phyloP scores from a whole-genome alignment of 2,113 vertebrate genomes.

The Clupea harengus region DNA sequence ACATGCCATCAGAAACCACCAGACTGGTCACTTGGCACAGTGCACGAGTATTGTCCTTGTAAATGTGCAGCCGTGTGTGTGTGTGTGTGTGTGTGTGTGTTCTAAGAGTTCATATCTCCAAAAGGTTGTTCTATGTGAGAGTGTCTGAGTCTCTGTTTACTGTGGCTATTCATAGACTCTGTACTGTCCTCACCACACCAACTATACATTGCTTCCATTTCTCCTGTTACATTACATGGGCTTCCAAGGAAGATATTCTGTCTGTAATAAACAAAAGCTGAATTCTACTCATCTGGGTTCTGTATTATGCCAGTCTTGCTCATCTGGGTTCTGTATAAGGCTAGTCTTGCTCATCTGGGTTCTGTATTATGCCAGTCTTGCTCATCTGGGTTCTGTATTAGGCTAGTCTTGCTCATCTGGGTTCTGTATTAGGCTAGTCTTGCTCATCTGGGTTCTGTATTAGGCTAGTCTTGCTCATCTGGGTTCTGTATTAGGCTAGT shows the following conservation, averaged over 20 bases:
- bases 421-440: neutral
- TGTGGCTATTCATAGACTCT: neutral
- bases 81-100: neutral
- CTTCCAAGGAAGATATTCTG: neutral
- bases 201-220: neutral
- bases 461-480: neutral
- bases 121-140: neutral
- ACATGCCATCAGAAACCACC: slow-evolving; percentile 4
- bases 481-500: neutral
- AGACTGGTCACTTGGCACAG: neutral
- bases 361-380: neutral
- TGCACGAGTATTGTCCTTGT: neutral
- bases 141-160: neutral
- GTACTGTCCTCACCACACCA: neutral
- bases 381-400: neutral
- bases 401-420: neutral
- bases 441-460: neutral
- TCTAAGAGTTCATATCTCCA: neutral
- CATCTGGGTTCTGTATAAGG: neutral
- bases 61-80: neutral
- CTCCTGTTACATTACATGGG: neutral
- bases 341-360: neutral
- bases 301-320: no score
- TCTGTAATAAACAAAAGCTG: neutral
- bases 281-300: neutral